Conservation (phyloP, 2,888 invertebrate species). For the Aphidius colemani region DNA sequence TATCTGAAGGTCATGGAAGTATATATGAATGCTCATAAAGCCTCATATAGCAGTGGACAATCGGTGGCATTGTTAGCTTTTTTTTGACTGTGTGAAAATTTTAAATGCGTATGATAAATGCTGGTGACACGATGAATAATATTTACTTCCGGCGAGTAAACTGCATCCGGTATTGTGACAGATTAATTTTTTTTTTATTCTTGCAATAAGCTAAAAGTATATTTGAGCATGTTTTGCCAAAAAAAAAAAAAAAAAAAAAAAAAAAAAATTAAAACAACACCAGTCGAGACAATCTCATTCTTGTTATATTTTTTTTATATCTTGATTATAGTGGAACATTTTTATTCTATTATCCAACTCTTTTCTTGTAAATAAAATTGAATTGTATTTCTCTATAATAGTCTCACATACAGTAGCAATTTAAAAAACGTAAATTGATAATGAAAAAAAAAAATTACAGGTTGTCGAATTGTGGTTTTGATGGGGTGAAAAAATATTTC, state of each 20-base stretch:
- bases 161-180: slow-evolving; percentile 31
- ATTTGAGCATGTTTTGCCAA: background rate
- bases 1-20: too few relatives aligned
- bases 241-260: background rate
- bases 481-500: slow-evolving; percentile 24
- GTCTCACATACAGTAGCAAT: slow-evolving; percentile 29
- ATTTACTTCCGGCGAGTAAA: slow-evolving; percentile 49
- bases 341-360: slow-evolving; percentile 33
- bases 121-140: slow-evolving; percentile 43
- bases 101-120: slow-evolving; percentile 16
- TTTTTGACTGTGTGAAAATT: slow-evolving; percentile 31
- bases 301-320: too few relatives aligned
- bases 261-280: too few relatives aligned
- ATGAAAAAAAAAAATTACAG: slow-evolving; percentile 42
- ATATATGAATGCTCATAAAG: background rate
- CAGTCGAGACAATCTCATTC: too few relatives aligned
- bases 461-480: slow-evolving; percentile 38
- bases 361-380: slow-evolving; percentile 30
- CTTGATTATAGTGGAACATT: slow-evolving; percentile 5
- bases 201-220: background rate
- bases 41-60: background rate
- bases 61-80: too few relatives aligned
- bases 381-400: slow-evolving; percentile 28
- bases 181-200: background rate
- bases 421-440: slow-evolving; percentile 23